Evolutionary conservation across 2,113 vertebrate species (phyloP), one percentile per base, ranked within the genome.

Genomic region (Diadophis punctatus): DNA sequence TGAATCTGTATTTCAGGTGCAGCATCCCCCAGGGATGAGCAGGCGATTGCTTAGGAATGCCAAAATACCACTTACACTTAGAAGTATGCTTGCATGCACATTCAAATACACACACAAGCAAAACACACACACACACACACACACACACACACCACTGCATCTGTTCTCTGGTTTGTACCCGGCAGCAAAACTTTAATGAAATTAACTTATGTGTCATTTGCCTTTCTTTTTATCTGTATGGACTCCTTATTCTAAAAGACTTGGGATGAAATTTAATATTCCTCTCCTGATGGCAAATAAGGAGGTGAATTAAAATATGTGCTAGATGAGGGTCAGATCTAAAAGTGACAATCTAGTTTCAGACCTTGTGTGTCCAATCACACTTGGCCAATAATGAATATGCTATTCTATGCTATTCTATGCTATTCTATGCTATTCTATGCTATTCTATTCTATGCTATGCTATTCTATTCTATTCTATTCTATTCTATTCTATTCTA

Each of bases 91-190:
- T 80, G 74, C 74, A 22, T 39, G 68, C 34, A 39, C 34, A 39
- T 39, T 22, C 34, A 20, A 34, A 39, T 18, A 8, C 18, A 22
- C 34, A 39, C 34, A 20, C 68, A 39, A 58, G 56, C 56, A 25
- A 58, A 52, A 8, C 25, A 10, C 58, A 4, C 27, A 12, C 58
- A 30, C 27, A 12, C 25, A 12, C 58, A 30, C 25, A 12, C 60
- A 30, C 68, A 56, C 0, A 0, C 46, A 30, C 0, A 25, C 0
- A 3, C n/a, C 56, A 51, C 48, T 10, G 0, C 0, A 0, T 85
- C 84, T 86, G 60, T 91, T 95, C 90, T 43, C 5, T 92, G 43
- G 14, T 27, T 80, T 80, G 1, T 10, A 55, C 14, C 51, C 1
- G 43, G 48, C 8, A 91, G 88, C 48, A 93, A 23, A 94, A n/a